Evolutionary conservation across 1,140 invertebrate species (phyloP).

Genomic region (Papilio machaon): DNA sequence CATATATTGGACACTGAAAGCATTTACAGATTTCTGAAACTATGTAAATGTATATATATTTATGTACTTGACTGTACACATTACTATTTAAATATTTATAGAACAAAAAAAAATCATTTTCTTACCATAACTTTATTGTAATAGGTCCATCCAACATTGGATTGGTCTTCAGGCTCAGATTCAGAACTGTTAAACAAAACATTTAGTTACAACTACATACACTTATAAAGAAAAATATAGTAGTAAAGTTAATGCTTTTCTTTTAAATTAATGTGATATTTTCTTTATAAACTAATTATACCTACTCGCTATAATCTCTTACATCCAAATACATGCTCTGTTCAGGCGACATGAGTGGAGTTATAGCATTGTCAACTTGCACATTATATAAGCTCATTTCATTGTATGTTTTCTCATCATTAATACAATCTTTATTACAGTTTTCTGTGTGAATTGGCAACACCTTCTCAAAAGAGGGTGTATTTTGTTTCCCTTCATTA

Average conservation of each 20-base stretch:
- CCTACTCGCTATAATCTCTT: slow-evolving; percentile 83
- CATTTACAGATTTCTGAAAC: not conserved
- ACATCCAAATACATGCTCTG: slow-evolving; percentile 84
- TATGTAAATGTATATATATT: not conserved
- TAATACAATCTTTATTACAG: slow-evolving; percentile 39
- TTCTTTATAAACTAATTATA: slow-evolving; percentile 34
- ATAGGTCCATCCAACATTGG: slow-evolving; percentile 85
- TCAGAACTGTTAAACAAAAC: slow-evolving; percentile 70
- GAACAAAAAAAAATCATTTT: slow-evolving; percentile 31
- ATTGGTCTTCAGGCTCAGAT: slow-evolving; percentile 73
- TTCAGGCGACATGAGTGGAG: slow-evolving; percentile 82
- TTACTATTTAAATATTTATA: slow-evolving; percentile 27
- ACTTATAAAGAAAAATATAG: too few relatives aligned
- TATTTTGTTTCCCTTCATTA: slow-evolving; percentile 39
- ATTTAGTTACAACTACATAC: not conserved
- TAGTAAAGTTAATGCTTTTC: too few relatives aligned
- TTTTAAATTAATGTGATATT: too few relatives aligned
- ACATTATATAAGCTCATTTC: slow-evolving; percentile 82
- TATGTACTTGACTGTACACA: not conserved
- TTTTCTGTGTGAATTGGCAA: not conserved
- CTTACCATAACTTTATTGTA: slow-evolving; percentile 86
- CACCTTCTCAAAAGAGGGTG: not conserved
- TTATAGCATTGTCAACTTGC: slow-evolving; percentile 81
- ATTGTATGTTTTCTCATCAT: slow-evolving; percentile 74
- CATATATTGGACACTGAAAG: too few relatives aligned